Conservation (phyloP, 2,797 vertebrate species). For the Sternarchorhynchus goeldii region DNA sequence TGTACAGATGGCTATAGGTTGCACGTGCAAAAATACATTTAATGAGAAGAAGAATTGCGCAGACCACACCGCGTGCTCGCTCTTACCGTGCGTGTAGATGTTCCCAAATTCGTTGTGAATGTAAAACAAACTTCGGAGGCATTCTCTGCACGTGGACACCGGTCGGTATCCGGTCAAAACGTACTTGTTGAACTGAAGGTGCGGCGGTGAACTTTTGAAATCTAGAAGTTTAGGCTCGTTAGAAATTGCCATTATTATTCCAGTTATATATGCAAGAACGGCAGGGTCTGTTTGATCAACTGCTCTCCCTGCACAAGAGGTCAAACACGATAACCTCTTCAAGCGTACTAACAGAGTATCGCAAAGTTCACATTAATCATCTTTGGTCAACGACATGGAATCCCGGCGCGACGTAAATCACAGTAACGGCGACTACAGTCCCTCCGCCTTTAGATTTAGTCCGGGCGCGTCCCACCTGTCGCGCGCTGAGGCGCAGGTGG, state of each 20-base stretch:
- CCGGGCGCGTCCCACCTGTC: not conserved
- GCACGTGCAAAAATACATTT: not conserved
- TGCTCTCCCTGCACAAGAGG: not conserved
- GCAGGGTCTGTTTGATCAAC: not conserved
- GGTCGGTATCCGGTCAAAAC: conserved; percentile 90
- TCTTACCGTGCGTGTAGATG: conserved; percentile 92
- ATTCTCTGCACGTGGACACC: conserved; percentile 79
- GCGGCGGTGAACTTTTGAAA: conserved; percentile 82
- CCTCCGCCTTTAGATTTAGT: too few relatives aligned
- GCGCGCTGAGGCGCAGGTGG: not conserved
- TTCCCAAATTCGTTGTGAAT: conserved; percentile 93
- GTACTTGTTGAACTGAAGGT: conserved; percentile 92
- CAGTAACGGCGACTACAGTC: too few relatives aligned
- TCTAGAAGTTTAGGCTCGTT: conserved; percentile 83
- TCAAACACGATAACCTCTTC: conserved; percentile 3
- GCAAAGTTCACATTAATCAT: not conserved
- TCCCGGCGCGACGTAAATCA: too few relatives aligned
- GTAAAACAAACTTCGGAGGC: conserved; percentile 88
- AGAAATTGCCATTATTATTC: conserved; percentile 73
- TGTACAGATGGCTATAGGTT: not conserved
- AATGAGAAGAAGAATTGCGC: not conserved
- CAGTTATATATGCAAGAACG: not conserved
- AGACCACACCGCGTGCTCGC: not conserved
- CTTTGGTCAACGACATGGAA: not conserved
- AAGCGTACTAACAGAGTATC: not conserved